phyloP scores from a whole-genome alignment of 1,140 invertebrate species.

The Ephestia elutella region DNA sequence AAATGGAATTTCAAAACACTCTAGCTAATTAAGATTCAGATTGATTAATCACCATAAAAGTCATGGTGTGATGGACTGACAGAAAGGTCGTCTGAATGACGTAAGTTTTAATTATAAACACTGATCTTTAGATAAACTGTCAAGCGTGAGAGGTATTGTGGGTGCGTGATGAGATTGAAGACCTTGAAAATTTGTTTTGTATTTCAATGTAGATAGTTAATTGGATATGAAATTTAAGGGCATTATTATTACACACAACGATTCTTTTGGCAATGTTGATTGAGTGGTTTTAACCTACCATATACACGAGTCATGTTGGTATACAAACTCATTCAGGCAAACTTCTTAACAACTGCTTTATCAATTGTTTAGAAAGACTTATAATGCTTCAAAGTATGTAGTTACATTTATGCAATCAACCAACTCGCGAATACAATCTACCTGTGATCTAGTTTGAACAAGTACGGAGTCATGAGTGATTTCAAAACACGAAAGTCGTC shows the following conservation, averaged over 20 bases:
- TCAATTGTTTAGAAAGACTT: too few species aligned
- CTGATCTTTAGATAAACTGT: constrained; percentile 13
- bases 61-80: constrained; percentile 14
- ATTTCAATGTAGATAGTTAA: neutral
- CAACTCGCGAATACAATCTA: neutral
- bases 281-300: too few species aligned
- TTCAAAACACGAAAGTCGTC: constrained; percentile 3
- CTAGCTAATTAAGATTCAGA: constrained; percentile 6
- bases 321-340: too few species aligned
- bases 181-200: neutral
- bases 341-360: too few species aligned
- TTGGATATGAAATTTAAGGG: too few species aligned
- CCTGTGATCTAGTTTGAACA: neutral
- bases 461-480: neutral
- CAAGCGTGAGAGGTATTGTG: constrained; percentile 5
- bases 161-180: neutral
- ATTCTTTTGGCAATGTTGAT: too few species aligned
- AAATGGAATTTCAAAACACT: constrained; percentile 3
- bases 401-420: too few species aligned
- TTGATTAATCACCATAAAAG: constrained; percentile 14
- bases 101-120: constrained; percentile 17
- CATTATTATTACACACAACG: too few species aligned
- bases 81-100: constrained; percentile 16
- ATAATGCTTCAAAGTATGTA: too few species aligned
- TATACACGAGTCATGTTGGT: too few species aligned